These are phyloP conservation scores for Agrochola litura DNA, from an alignment of 2,888 invertebrate species.

Conservation along the genomic window DNA sequence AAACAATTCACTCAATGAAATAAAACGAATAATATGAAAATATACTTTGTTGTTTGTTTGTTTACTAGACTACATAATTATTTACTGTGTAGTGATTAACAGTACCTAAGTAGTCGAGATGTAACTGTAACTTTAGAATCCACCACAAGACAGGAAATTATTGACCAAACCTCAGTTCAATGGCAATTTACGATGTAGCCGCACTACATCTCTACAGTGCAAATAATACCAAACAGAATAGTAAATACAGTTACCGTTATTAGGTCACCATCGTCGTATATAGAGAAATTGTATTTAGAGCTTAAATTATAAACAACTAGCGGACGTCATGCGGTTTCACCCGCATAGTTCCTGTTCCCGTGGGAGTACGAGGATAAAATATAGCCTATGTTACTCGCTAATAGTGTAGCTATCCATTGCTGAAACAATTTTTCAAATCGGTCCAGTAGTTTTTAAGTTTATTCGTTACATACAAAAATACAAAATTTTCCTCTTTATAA, in stretches of 20 bases:
- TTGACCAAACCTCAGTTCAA: background rate
- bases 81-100: background rate
- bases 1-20: too few species aligned
- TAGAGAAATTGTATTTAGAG: background rate
- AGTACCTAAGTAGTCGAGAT: background rate
- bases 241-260: background rate
- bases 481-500: too few species aligned
- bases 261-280: background rate
- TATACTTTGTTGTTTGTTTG: too few species aligned
- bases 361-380: too few species aligned
- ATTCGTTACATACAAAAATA: too few species aligned
- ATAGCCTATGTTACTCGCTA: too few species aligned
- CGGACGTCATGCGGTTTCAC: too few species aligned
- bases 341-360: too few species aligned
- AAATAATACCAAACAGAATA: background rate
- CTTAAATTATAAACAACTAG: background rate
- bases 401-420: too few species aligned
- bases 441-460: too few species aligned
- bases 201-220: background rate
- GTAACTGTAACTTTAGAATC: background rate
- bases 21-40: too few species aligned
- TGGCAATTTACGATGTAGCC: background rate
- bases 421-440: too few species aligned
- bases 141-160: conserved; percentile 5
- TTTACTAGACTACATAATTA: background rate